Conservation (phyloP, 2,113 vertebrate species). For the Calyptomena viridis region DNA sequence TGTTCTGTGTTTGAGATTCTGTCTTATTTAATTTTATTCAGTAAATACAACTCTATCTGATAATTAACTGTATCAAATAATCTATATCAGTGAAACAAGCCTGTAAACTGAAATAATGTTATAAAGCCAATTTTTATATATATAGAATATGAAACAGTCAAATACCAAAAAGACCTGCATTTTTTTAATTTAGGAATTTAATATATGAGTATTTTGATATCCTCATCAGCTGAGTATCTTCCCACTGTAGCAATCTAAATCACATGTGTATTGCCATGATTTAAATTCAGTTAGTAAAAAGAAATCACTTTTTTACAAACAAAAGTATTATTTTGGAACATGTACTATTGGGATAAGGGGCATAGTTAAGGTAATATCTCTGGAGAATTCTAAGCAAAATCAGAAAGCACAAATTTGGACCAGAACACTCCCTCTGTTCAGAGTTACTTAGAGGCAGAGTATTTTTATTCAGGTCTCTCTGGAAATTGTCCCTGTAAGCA, state of each 20-base stretch:
- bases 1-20: neutral
- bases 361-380: neutral
- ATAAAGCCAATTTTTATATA: neutral
- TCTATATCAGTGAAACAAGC: neutral
- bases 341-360: neutral
- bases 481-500: slow-evolving; percentile 45
- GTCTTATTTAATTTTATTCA: neutral
- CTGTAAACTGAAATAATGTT: neutral
- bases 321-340: neutral
- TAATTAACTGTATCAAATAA: neutral
- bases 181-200: neutral
- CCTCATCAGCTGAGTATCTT: neutral
- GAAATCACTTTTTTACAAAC: neutral
- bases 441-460: neutral
- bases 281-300: neutral
- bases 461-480: slow-evolving; percentile 25
- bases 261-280: neutral
- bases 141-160: neutral
- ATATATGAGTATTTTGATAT: neutral
- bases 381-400: neutral
- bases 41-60: neutral
- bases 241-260: neutral
- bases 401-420: neutral
- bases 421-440: neutral
- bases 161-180: fast-evolving